A percentile compares a stretch with the other conserved stretches of the same genome.
Evolutionary conservation across 35 echinoderm and acorn worm genomes (phyloP).

Genomic region (Nesometra sesokonis): DNA sequence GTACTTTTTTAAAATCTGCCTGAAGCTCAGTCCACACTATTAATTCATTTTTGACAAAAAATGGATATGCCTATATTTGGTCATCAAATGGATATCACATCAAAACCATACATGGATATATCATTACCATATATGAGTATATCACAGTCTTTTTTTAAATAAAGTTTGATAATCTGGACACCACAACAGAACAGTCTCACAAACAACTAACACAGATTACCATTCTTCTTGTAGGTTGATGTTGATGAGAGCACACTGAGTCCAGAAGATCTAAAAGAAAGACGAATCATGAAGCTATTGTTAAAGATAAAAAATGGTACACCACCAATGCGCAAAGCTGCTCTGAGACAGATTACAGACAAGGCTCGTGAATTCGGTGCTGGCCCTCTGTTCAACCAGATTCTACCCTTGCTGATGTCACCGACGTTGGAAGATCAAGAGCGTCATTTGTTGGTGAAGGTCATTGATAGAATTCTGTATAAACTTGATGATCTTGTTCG

Average conservation of each 20-base stretch:
- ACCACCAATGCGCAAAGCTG: conserved; percentile 95
- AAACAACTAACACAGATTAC: too few relatives aligned
- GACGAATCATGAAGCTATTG: conserved; percentile 77
- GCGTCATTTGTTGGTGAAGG: conserved; percentile 98
- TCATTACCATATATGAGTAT: too few relatives aligned
- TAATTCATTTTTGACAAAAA: too few relatives aligned
- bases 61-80: too few relatives aligned
- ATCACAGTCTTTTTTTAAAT: too few relatives aligned
- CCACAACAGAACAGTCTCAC: too few relatives aligned
- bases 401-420: conserved; percentile 93
- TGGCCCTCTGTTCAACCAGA: conserved; percentile 98
- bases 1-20: too few relatives aligned
- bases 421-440: conserved; percentile 98
- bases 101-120: too few relatives aligned
- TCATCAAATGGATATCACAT: too few relatives aligned
- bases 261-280: conserved; percentile 83
- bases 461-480: conserved; percentile 95
- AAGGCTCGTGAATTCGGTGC: conserved; percentile 94
- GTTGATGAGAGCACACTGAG: conserved; percentile 94
- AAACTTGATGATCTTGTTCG: conserved; percentile 92
- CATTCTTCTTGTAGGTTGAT: conserved; percentile 56
- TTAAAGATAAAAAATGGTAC: conserved; percentile 98
- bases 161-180: too few relatives aligned
- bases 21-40: too few relatives aligned
- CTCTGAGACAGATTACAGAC: conserved; percentile 93